A percentile compares a stretch with the other conserved stretches of the same genome.
Evolutionary conservation across 2,888 invertebrate species (phyloP).

Genomic region (Lithophane ornitopus): DNA sequence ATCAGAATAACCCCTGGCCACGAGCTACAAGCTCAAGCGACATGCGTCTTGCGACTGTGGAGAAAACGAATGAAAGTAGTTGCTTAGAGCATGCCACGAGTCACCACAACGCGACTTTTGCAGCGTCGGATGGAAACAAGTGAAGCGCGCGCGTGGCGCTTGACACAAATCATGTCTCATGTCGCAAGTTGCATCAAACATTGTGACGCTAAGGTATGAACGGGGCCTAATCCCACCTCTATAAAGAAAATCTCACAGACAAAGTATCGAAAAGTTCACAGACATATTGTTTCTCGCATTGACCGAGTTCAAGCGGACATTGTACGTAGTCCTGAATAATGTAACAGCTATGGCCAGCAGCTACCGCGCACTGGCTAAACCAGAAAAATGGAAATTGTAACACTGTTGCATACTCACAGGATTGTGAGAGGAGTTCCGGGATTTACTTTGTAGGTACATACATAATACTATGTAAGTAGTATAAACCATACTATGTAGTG

Average conservation of each 20-base stretch:
- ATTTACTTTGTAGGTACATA: constrained; percentile 14
- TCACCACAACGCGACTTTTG: neutral
- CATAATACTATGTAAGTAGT: neutral
- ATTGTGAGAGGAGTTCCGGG: constrained; percentile 8
- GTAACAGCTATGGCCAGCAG: constrained; percentile 53
- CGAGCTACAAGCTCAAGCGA: neutral
- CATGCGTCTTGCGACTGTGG: neutral
- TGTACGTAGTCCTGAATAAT: constrained; percentile 65
- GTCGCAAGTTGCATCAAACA: neutral
- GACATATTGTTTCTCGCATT: constrained; percentile 56
- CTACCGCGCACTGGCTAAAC: constrained; percentile 46
- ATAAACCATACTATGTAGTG: neutral
- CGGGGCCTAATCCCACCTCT: no score
- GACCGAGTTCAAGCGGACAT: constrained; percentile 55
- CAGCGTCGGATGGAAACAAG: neutral
- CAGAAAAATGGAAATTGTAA: constrained; percentile 67
- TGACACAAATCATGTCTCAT: neutral
- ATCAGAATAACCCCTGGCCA: neutral
- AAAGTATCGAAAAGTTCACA: constrained; percentile 36
- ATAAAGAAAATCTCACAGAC: constrained; percentile 17
- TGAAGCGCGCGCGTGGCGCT: neutral
- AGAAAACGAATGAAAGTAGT: neutral
- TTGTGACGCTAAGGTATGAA: no score
- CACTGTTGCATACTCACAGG: constrained; percentile 35
- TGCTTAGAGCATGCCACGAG: neutral